Evolutionary conservation across 2,113 vertebrate species (phyloP).

Genomic region (Apistogramma diplotaenia): DNA sequence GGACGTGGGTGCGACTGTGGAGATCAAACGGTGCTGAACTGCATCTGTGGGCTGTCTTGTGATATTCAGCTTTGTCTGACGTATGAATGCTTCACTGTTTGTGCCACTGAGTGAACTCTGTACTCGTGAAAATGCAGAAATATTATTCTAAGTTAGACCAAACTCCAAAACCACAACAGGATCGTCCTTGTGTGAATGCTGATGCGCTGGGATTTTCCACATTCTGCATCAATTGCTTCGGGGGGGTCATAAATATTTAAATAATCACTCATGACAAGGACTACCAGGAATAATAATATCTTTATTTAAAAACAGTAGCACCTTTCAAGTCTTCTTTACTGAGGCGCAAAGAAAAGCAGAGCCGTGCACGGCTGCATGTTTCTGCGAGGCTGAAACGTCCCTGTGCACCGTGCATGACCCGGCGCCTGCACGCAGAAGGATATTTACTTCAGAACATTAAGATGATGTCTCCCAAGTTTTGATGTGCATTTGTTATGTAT

Average conservation of each 20-base stretch:
- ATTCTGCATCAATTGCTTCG: neutral
- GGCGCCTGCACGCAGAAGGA: rapidly evolving
- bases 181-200: neutral
- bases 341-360: neutral
- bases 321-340: neutral
- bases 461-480: neutral
- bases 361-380: rapidly evolving
- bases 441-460: neutral
- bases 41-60: neutral
- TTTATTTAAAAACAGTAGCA: neutral
- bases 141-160: neutral
- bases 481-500: neutral
- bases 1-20: neutral
- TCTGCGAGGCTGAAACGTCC: rapidly evolving
- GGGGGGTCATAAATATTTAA: neutral
- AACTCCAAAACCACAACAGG: neutral
- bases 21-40: neutral
- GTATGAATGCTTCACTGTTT: neutral
- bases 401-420: rapidly evolving
- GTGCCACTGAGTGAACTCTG: neutral
- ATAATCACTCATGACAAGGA: neutral
- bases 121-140: neutral
- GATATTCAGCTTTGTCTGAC: neutral
- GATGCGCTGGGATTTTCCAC: neutral
- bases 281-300: neutral